Evolutionary conservation across 2,888 invertebrate genomes (phyloP).

Genomic region (Mythimna pallens): DNA sequence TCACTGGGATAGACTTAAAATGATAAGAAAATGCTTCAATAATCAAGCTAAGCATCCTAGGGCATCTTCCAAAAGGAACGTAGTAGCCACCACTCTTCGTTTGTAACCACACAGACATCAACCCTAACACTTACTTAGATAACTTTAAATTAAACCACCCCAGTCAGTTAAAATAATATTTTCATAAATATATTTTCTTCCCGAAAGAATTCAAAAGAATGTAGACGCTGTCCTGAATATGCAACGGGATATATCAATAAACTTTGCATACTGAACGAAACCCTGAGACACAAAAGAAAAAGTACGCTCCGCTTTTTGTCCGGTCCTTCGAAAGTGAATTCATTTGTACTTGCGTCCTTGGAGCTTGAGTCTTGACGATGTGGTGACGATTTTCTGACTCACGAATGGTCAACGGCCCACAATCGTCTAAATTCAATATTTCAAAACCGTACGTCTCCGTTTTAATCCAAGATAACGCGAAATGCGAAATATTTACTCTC

Average conservation of each 20-base stretch:
- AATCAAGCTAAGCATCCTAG: background rate
- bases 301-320: conserved; percentile 42
- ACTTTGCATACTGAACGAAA: conserved; percentile 62
- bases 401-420: conserved; percentile 71
- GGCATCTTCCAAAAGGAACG: background rate
- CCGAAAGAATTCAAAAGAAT: conserved; percentile 53
- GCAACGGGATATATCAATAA: conserved; percentile 62
- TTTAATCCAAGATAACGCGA: conserved; percentile 86
- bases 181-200: conserved; percentile 52
- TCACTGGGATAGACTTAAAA: background rate
- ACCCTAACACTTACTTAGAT: background rate
- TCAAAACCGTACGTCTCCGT: conserved; percentile 76
- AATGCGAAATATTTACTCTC: conserved; percentile 88
- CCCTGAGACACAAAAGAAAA: conserved; percentile 54
- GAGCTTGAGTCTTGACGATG: conserved; percentile 6
- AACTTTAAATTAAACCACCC: conserved; percentile 12
- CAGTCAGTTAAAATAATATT: conserved; percentile 38
- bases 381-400: conserved; percentile 52
- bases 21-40: background rate
- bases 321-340: conserved; percentile 56
- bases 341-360: conserved; percentile 33
- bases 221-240: conserved; percentile 61
- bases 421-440: conserved; percentile 85
- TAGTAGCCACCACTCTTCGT: background rate
- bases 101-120: background rate